Evolutionary conservation across 2,888 invertebrate species (phyloP).

Genomic region (Eueremaeus valkanovi): DNA sequence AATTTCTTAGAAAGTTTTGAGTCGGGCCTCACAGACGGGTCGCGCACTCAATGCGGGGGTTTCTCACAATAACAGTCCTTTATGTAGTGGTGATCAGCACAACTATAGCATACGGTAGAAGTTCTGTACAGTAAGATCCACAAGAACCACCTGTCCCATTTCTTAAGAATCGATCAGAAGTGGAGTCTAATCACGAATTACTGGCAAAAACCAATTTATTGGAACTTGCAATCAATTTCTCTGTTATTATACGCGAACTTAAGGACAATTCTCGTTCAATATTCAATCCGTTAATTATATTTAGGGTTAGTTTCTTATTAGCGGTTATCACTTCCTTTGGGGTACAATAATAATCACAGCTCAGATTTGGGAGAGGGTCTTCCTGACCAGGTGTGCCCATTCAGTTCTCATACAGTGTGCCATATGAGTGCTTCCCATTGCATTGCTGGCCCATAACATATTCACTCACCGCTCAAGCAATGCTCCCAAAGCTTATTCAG

Average conservation of each 20-base stretch:
- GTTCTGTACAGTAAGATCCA: too few relatives aligned
- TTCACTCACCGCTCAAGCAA: too few relatives aligned
- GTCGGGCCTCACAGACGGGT: not conserved
- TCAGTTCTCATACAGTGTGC: not conserved
- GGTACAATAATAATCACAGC: not conserved
- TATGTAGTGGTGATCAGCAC: too few relatives aligned
- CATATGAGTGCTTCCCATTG: not conserved
- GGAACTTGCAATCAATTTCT: not conserved
- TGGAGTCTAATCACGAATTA: too few relatives aligned
- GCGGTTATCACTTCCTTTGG: not conserved
- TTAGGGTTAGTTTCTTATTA: not conserved
- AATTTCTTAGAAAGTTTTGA: not conserved
- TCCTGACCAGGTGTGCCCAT: conserved; percentile 16
- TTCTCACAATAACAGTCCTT: too few relatives aligned
- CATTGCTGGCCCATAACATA: not conserved
- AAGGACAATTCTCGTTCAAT: not conserved
- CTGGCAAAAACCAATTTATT: too few relatives aligned
- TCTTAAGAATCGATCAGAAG: too few relatives aligned
- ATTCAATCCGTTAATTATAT: not conserved
- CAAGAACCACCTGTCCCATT: too few relatives aligned
- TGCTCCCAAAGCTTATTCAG: not conserved
- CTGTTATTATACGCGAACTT: too few relatives aligned
- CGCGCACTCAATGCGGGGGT: too few relatives aligned
- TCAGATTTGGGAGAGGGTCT: not conserved
- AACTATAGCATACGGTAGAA: too few relatives aligned